Conservation (phyloP, 2,113 vertebrate genomes). For the Cheilinus undulatus region DNA sequence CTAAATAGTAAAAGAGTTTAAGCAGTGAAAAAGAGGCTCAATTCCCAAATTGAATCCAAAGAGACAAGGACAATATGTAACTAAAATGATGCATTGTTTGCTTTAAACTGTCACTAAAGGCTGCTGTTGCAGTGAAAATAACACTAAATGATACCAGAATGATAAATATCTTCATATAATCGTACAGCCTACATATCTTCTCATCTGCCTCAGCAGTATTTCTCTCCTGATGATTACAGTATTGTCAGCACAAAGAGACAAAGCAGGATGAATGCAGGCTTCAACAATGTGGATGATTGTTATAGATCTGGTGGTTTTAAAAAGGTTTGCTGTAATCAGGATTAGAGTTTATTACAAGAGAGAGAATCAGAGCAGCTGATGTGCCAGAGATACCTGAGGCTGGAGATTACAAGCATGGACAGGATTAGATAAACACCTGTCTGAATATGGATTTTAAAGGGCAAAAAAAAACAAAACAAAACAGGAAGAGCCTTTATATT, state of each 20-base stretch:
- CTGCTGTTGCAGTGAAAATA: neutral
- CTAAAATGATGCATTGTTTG: too few species aligned
- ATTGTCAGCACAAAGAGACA: constrained; percentile 4
- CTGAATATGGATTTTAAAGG: neutral
- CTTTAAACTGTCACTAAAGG: neutral
- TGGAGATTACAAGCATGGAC: neutral
- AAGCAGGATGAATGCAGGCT: neutral
- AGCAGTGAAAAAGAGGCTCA: neutral
- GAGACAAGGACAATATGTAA: neutral
- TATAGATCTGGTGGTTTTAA: neutral
- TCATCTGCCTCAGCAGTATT: neutral
- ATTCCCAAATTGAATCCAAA: neutral
- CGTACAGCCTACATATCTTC: neutral
- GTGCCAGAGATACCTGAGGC: neutral
- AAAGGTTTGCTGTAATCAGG: neutral
- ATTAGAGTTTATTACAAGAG: neutral
- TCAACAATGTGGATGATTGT: constrained; percentile 1
- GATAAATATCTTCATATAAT: neutral
- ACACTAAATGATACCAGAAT: neutral
- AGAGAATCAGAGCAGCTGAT: neutral
- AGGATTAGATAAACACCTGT: constrained; percentile 20
- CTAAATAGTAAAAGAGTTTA: neutral
- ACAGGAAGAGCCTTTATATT: too few species aligned
- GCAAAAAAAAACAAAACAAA: too few species aligned
- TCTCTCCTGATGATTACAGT: neutral